Percentiles rank a stretch among this genome's conserved stretches.
Evolutionary conservation across 2,113 vertebrate species (phyloP).

Genomic region (Epinephelus moara): DNA sequence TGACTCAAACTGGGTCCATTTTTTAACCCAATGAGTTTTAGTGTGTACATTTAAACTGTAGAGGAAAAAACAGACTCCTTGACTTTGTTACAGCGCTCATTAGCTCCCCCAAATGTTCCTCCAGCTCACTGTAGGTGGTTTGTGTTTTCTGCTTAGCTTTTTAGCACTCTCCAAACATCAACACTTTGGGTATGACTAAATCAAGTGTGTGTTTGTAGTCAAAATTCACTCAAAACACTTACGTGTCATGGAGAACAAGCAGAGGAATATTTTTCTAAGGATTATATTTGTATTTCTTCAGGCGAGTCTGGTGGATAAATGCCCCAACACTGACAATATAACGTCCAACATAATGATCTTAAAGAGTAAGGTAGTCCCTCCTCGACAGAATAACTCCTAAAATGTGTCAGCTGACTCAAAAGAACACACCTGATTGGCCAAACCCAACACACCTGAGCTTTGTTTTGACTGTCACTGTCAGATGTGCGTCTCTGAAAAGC

Average conservation of each 20-base stretch:
- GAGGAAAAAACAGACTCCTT: neutral
- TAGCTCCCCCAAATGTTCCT: too few species aligned
- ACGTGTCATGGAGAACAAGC: neutral
- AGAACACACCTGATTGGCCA: too few species aligned
- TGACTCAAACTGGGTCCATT: too few species aligned
- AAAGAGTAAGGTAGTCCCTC: too few species aligned
- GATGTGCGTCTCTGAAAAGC: neutral
- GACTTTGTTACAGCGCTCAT: neutral
- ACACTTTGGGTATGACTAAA: neutral
- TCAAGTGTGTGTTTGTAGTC: neutral
- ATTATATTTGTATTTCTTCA: neutral
- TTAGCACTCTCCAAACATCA: neutral
- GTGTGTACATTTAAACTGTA: too few species aligned
- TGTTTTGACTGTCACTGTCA: too few species aligned
- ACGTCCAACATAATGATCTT: too few species aligned
- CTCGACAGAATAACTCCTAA: too few species aligned
- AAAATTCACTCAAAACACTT: neutral
- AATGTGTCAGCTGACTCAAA: too few species aligned
- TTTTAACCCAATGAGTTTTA: too few species aligned
- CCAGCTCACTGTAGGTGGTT: neutral
- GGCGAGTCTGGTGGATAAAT: neutral
- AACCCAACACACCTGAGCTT: too few species aligned
- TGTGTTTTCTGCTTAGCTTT: neutral
- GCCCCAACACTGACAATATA: neutral
- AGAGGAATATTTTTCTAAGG: neutral